A percentile compares a stretch with the other conserved stretches of the same genome.
Evolutionary conservation across 2,888 invertebrate species (phyloP).

Genomic region (Eupithecia vulgata): DNA sequence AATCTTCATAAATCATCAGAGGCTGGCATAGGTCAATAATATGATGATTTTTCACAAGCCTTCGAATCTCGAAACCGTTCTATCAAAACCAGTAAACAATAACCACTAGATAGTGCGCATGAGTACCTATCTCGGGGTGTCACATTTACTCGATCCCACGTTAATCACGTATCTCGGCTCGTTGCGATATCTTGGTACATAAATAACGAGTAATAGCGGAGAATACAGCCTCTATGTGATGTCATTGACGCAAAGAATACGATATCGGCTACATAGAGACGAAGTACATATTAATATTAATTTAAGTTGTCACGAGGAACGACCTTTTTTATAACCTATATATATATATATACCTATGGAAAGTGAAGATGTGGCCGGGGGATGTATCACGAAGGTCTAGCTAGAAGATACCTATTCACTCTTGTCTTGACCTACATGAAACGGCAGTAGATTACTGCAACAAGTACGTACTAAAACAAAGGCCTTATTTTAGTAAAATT

Average conservation of each 20-base stretch:
- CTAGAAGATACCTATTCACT: no score
- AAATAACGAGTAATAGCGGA: constrained; percentile 39
- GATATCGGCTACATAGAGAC: neutral
- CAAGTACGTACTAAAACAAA: no score
- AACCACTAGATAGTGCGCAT: constrained; percentile 14
- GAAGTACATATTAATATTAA: neutral
- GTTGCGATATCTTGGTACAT: constrained; percentile 39
- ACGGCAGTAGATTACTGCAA: neutral
- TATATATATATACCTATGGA: no score
- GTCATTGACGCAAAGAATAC: constrained; percentile 19
- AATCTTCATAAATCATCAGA: no score
- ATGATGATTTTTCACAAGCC: constrained; percentile 1
- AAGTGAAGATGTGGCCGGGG: no score
- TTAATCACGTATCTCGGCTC: constrained; percentile 30
- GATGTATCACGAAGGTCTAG: no score
- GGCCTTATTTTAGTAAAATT: neutral
- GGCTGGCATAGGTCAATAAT: neutral
- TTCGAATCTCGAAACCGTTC: neutral
- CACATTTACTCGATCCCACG: constrained; percentile 26
- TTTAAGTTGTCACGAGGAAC: neutral
- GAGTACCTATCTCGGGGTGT: neutral
- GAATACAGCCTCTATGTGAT: constrained; percentile 33
- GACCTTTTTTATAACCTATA: no score
- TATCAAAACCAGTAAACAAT: constrained; percentile 22
- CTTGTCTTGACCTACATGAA: no score